A percentile compares a stretch with the other conserved stretches of the same genome.
Evolutionary conservation across 2,888 invertebrate species (phyloP).

Genomic region (Tetropium fuscum): DNA sequence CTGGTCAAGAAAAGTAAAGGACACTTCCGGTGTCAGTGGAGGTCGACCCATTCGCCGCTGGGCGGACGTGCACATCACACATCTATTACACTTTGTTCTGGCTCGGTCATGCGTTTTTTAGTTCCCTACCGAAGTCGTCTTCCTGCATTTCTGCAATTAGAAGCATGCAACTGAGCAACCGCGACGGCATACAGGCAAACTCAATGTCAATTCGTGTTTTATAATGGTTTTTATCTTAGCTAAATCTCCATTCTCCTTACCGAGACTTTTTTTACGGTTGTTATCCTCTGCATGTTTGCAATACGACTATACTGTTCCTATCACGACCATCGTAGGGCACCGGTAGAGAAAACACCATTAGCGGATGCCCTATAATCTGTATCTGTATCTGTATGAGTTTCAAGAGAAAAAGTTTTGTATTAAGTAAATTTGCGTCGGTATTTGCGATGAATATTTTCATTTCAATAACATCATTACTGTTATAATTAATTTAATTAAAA

Average conservation of each 20-base stretch:
- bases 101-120: constrained; percentile 54
- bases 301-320: constrained; percentile 38
- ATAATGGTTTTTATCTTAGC: constrained; percentile 52
- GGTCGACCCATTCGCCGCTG: constrained; percentile 13
- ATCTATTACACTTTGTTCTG: constrained; percentile 46
- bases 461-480: too few relatives aligned
- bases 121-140: constrained; percentile 48
- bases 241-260: constrained; percentile 41
- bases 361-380: too few relatives aligned
- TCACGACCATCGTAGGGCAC: constrained; percentile 3
- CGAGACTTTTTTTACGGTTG: constrained; percentile 44
- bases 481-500: too few relatives aligned
- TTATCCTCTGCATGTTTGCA: constrained; percentile 45
- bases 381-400: too few relatives aligned
- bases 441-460: too few relatives aligned
- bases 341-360: constrained; percentile 1
- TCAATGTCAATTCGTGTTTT: constrained; percentile 51
- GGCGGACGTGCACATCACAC: constrained; percentile 29
- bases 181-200: constrained; percentile 12
- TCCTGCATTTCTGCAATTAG: constrained; percentile 52
- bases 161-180: constrained; percentile 45
- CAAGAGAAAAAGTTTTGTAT: too few relatives aligned
- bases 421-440: too few relatives aligned
- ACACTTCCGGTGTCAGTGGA: constrained; percentile 23
- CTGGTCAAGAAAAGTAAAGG: constrained; percentile 15